Percentiles rank a stretch among this genome's conserved stretches.
phyloP scores from a whole-genome alignment of 2,888 invertebrate genomes.

The Synergus japonicus region DNA sequence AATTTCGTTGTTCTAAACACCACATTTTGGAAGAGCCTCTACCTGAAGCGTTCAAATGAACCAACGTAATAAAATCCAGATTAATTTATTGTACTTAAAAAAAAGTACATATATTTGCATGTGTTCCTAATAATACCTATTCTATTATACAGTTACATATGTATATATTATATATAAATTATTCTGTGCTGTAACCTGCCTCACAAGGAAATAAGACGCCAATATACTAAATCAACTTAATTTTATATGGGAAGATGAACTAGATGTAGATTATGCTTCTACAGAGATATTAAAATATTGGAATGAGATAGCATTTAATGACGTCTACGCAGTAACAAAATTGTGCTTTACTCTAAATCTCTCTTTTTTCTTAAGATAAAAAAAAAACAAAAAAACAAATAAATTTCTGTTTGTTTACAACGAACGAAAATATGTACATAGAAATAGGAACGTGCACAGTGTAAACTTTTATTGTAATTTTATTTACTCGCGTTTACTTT shows the following conservation, averaged over 20 bases:
- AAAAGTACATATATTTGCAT: too few species aligned
- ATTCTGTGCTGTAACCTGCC: slow-evolving; percentile 46
- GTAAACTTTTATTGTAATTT: slow-evolving; percentile 67
- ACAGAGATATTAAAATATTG: slow-evolving; percentile 45
- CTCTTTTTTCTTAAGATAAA: slow-evolving; percentile 47
- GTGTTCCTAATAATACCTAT: slow-evolving; percentile 34
- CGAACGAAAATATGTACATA: slow-evolving; percentile 53
- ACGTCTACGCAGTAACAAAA: slow-evolving; percentile 34
- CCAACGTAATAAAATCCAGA: too few species aligned
- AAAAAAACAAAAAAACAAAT: slow-evolving; percentile 46
- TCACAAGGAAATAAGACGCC: slow-evolving; percentile 39
- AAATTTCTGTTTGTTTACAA: slow-evolving; percentile 30
- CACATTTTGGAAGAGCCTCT: too few species aligned
- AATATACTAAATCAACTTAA: slow-evolving; percentile 47
- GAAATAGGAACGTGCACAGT: slow-evolving; percentile 68
- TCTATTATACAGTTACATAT: too few species aligned
- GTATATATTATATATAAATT: slow-evolving; percentile 31
- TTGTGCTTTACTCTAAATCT: slow-evolving; percentile 36
- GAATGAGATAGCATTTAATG: slow-evolving; percentile 47
- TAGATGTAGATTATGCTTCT: slow-evolving; percentile 49
- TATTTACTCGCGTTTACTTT: slow-evolving; percentile 70
- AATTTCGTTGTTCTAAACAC: too few species aligned
- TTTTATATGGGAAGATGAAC: slow-evolving; percentile 52
- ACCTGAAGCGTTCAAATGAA: too few species aligned
- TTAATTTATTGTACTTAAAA: too few species aligned